Conservation (phyloP, 2,888 invertebrate species). For the Drosophila siamana region DNA sequence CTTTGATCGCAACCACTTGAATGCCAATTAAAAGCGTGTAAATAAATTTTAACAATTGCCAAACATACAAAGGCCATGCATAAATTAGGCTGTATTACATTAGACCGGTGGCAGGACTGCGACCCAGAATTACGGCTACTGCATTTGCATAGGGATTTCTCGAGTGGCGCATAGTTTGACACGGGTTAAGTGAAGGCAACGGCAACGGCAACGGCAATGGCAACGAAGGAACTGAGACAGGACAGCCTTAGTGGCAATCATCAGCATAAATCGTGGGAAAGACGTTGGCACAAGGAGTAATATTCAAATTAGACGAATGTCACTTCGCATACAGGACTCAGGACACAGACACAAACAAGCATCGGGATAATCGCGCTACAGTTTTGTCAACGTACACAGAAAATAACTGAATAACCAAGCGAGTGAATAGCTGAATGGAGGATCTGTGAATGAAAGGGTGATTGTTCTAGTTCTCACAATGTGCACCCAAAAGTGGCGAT, state of each 20-base stretch:
- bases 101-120: conserved; percentile 52
- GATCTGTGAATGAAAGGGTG: conserved; percentile 61
- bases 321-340: conserved; percentile 54
- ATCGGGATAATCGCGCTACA: conserved; percentile 58
- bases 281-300: conserved; percentile 49
- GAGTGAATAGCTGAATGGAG: conserved; percentile 42
- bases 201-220: no score
- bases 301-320: conserved; percentile 77
- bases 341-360: conserved; percentile 39
- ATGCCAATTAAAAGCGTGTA: conserved; percentile 79
- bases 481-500: conserved; percentile 73
- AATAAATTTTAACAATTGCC: conserved; percentile 76
- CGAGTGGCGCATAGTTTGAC: conserved; percentile 61
- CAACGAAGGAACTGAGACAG: background rate
- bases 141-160: conserved; percentile 73
- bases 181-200: conserved; percentile 49
- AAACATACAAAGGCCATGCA: conserved; percentile 62
- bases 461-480: conserved; percentile 69
- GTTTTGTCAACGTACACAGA: conserved; percentile 66
- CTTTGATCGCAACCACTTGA: conserved; percentile 75
- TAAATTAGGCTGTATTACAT: conserved; percentile 55
- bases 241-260: conserved; percentile 53
- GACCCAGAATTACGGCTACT: conserved; percentile 61
- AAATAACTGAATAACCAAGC: conserved; percentile 31
- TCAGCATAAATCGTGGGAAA: conserved; percentile 76